phyloP scores from a whole-genome alignment of 2,797 vertebrate genomes.

The Balearica regulorum region DNA sequence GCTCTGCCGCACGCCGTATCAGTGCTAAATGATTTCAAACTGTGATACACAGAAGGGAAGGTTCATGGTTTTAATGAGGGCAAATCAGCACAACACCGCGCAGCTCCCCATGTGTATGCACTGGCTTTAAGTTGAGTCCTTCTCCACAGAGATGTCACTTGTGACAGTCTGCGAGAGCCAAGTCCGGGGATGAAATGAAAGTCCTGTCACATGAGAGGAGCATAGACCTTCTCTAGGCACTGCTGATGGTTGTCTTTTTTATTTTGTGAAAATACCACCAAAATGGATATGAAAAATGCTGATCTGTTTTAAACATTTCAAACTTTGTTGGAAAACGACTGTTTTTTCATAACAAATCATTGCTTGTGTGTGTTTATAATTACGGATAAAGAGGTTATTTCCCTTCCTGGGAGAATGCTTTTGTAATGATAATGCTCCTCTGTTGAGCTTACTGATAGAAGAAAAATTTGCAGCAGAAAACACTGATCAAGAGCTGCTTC shows the following conservation, averaged over 20 bases:
- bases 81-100: neutral
- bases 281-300: neutral
- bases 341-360: neutral
- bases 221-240: neutral
- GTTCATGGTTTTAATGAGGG: neutral
- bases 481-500: slow-evolving; percentile 24
- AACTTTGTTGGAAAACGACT: neutral
- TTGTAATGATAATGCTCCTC: neutral
- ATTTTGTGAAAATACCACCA: neutral
- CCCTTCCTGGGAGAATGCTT: neutral
- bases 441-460: neutral
- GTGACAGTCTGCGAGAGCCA: fast-evolving
- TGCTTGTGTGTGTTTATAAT: neutral
- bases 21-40: neutral
- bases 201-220: neutral
- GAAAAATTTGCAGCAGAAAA: neutral
- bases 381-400: neutral
- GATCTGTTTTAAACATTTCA: neutral
- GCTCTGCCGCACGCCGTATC: neutral
- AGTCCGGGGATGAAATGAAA: neutral
- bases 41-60: neutral
- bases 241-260: neutral
- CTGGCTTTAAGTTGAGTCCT: neutral
- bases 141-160: neutral
- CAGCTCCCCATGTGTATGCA: fast-evolving